Evolutionary conservation across 2,797 vertebrate genomes (phyloP).

Genomic region (Heliangelus exortis): DNA sequence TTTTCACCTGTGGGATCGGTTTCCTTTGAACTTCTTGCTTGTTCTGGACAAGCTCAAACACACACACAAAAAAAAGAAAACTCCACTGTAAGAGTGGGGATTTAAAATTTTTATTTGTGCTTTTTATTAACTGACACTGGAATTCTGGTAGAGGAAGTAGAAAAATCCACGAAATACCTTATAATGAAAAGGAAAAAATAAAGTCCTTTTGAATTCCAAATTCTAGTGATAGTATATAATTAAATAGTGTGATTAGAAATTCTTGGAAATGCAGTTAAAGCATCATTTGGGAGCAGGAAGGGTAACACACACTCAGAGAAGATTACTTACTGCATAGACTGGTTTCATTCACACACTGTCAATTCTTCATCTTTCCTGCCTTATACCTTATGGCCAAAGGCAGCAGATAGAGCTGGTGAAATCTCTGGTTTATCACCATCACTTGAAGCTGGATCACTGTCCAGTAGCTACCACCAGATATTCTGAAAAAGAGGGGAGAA

Average conservation of each 20-base stretch:
- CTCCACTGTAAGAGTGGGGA: background rate
- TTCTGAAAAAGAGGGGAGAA: background rate
- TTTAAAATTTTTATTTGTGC: background rate
- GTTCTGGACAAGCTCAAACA: background rate
- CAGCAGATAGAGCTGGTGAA: background rate
- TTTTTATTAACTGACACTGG: background rate
- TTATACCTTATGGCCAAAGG: background rate
- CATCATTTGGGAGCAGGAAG: background rate
- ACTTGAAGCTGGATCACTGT: background rate
- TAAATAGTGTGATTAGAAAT: background rate
- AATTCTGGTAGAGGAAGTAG: background rate
- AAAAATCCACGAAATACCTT: background rate
- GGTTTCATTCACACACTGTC: background rate
- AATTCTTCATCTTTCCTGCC: background rate
- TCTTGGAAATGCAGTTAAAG: background rate
- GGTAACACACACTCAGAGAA: background rate
- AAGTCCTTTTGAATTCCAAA: background rate
- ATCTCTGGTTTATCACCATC: background rate
- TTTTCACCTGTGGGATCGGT: conserved; percentile 13
- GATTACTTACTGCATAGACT: background rate
- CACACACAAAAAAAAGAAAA: background rate
- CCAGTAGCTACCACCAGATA: background rate
- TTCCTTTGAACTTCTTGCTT: conserved; percentile 25
- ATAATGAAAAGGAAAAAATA: background rate
- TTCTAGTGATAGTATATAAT: background rate